Base-by-base conservation (phyloP, 2,113 vertebrate species). In the Apodemus sylvaticus region DNA sequence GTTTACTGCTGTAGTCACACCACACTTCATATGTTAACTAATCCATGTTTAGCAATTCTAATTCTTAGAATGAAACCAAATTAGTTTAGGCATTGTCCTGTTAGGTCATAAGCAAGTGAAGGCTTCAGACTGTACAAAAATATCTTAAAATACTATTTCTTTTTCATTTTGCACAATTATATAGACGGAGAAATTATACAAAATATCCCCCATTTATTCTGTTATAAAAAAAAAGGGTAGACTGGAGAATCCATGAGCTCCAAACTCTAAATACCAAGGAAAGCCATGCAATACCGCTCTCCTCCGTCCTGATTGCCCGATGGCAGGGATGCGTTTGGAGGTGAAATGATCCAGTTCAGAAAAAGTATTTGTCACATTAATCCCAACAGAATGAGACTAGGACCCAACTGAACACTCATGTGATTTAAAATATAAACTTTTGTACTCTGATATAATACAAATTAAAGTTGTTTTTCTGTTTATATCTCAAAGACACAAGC, bases 381-480 rank as follows among this genome's bases (percentile, higher is more conserved):
- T 73, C 48, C 9, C 55, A 83, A 36, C 20, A 78, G 95, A 86
- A 94, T 96, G 16, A 73, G 22, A 87, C 3, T 31, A 34, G 60
- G 42, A 92, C 91, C 77, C 48, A 55, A 71, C 89, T 93, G 90
- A 86, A n/a, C 58, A 58, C 24, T 83, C 96, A 64, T 2, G 66
- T 91, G 81, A 68, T 97, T 90, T n/a, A 66, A 90, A 90, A 93
- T 76, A 86, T 86, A 94, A 48, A 77, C 1, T 82, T 96, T 17
- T 55, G n/a, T 64, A 64, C 79, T 94, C 68, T 26, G 31, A 31
- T 88, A 86, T 34, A 81, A 90, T 89, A 77, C 93, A 94, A 96
- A 62, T 94, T n/a, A 93, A 96, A 86, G 77, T 70, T 62, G 34
- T 79, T 95, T 91, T 53, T 93, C 22, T 62, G 48, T 70, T 89